Conservation (phyloP, 2,113 vertebrate genomes). For the Seriola dumerili region DNA sequence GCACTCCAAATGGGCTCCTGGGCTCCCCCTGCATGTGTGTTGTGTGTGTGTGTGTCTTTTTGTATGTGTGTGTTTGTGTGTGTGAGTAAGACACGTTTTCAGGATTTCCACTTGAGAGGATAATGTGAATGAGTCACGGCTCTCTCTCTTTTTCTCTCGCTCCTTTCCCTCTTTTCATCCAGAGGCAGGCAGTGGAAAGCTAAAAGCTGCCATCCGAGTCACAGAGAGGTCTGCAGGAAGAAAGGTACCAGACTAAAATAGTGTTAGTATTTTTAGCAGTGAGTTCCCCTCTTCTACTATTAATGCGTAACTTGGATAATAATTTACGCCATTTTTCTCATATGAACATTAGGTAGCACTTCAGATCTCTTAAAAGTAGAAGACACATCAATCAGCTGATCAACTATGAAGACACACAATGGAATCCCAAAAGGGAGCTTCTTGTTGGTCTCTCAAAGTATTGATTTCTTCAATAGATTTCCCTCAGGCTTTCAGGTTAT, state of each 20-base stretch:
- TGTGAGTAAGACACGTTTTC: slow-evolving; percentile 58
- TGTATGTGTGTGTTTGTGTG: slow-evolving; percentile 40
- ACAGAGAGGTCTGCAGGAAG: slow-evolving; percentile 49
- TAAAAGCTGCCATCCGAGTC: slow-evolving; percentile 56
- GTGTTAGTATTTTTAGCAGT: slow-evolving; percentile 39
- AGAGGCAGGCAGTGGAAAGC: slow-evolving; percentile 63
- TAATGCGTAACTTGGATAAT: background rate
- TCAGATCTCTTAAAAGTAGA: no score
- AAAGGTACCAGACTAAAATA: slow-evolving; percentile 34
- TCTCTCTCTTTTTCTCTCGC: slow-evolving; percentile 40
- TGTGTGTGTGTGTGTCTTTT: slow-evolving; percentile 8
- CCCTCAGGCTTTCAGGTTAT: slow-evolving; percentile 2
- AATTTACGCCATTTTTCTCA: background rate
- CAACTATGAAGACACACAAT: background rate
- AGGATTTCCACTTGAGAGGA: slow-evolving; percentile 81
- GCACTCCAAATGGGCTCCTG: slow-evolving; percentile 67
- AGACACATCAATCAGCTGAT: background rate
- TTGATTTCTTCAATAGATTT: slow-evolving; percentile 16
- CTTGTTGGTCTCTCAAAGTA: background rate
- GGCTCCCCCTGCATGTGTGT: slow-evolving; percentile 51
- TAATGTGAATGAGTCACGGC: slow-evolving; percentile 78
- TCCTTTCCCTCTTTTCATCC: slow-evolving; percentile 57
- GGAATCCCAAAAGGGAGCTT: background rate
- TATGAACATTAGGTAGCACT: slow-evolving; percentile 1
- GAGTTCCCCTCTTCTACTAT: background rate